Conservation (phyloP, 2,113 vertebrate species). For the Synchiropus splendidus region DNA sequence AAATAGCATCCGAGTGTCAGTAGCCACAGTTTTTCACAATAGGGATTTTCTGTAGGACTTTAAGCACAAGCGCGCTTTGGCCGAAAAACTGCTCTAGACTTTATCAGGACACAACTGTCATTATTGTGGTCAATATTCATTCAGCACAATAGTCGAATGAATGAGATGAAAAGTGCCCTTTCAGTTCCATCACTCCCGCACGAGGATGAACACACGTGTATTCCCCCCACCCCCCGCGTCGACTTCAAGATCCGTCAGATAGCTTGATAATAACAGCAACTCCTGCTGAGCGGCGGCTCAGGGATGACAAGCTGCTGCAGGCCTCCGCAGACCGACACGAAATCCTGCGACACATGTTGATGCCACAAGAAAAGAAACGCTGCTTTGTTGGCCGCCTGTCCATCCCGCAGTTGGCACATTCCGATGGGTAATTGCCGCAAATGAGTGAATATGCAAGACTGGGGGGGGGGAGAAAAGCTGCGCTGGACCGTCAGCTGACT, state of each 20-base stretch:
- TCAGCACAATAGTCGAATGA: no score
- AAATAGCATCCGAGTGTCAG: no score
- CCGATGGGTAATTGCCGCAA: conserved; percentile 15
- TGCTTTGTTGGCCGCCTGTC: conserved; percentile 1
- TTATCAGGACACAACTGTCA: no score
- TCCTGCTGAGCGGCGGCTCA: neutral
- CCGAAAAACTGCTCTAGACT: no score
- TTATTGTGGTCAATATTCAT: no score
- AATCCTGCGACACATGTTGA: conserved; percentile 1
- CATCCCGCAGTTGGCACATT: conserved; percentile 23
- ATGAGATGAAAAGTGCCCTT: no score
- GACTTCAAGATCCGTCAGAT: neutral
- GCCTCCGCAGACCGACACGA: neutral
- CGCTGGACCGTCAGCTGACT: conserved; percentile 19
- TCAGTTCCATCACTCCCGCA: no score
- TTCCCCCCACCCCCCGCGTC: neutral
- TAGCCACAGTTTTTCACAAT: no score
- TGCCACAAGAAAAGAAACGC: neutral
- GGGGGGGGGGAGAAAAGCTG: neutral
- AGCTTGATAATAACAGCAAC: neutral
- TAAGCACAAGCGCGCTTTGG: no score
- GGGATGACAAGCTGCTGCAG: neutral
- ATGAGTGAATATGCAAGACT: conserved; percentile 13
- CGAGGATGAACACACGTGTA: neutral
- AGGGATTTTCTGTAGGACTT: no score